Evolutionary conservation across 92 coral and sea anemone species (phyloP).

Genomic region (Palythoa heliodiscus): DNA sequence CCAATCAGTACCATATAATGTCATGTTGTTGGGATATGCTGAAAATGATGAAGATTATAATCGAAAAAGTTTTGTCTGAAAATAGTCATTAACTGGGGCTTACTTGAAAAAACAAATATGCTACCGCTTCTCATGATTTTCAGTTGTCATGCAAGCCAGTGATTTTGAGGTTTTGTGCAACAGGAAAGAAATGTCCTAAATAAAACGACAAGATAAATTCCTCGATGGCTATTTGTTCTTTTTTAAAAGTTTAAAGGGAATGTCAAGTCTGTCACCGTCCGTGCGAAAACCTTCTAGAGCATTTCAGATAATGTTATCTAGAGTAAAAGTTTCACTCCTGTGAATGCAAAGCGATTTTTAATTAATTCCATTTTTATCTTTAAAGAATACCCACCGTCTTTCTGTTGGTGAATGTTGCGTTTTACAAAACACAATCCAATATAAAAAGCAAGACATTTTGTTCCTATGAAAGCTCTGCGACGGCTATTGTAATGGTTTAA

Average conservation of each 20-base stretch:
- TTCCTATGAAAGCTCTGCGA: neutral
- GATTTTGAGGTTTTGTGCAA: neutral
- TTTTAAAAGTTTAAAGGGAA: neutral
- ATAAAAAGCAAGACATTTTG: neutral
- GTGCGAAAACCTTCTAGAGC: neutral
- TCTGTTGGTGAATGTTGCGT: neutral
- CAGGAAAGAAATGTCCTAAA: neutral
- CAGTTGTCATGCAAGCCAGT: neutral
- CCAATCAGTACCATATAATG: neutral
- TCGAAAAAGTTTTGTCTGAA: constrained; percentile 38
- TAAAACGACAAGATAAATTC: neutral
- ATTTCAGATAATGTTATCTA: neutral
- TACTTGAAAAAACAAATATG: constrained; percentile 21
- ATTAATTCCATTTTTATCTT: neutral
- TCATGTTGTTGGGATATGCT: neutral
- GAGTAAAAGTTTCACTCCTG: neutral
- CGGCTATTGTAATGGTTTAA: neutral
- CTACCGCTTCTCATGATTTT: constrained; percentile 7
- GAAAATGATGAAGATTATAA: neutral
- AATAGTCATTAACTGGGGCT: constrained; percentile 8
- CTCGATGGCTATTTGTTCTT: neutral
- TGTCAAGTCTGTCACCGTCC: neutral
- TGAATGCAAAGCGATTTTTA: neutral
- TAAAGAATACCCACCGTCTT: neutral
- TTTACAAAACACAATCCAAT: neutral